These are phyloP conservation scores for Coregonus clupeaformis DNA, from an alignment of 2,113 vertebrate genomes.

Conservation along the genomic window DNA sequence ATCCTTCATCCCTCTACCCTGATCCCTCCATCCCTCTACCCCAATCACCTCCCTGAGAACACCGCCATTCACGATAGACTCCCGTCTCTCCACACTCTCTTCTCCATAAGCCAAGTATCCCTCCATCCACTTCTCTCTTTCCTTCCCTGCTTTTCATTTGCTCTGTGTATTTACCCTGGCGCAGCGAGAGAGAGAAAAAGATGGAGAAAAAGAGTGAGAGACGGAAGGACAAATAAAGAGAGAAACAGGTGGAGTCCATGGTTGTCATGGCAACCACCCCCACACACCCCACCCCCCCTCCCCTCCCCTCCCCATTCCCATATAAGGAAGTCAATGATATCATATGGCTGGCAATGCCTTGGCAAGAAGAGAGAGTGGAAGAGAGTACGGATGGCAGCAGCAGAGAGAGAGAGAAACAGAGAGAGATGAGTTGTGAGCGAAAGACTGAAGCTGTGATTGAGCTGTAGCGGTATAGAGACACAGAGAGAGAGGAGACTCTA, in stretches of 20 bases:
- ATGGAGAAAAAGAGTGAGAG: constrained; percentile 22
- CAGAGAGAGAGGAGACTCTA: constrained; percentile 13
- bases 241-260: constrained; percentile 83
- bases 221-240: background rate
- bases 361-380: constrained; percentile 30
- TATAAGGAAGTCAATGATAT: constrained; percentile 78
- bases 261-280: constrained; percentile 81
- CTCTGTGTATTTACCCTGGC: constrained; percentile 48
- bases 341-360: constrained; percentile 63
- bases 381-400: constrained; percentile 38
- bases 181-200: constrained; percentile 30
- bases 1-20: background rate
- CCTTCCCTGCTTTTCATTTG: constrained; percentile 35
- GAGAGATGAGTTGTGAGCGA: constrained; percentile 15
- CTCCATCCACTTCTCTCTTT: constrained; percentile 26
- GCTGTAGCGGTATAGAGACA: background rate
- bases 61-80: background rate
- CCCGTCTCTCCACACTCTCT: background rate
- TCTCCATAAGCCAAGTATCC: background rate
- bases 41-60: constrained; percentile 24
- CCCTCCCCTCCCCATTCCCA: constrained; percentile 49
- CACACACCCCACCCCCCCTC: no score
- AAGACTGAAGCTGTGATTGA: constrained; percentile 29
- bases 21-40: background rate
- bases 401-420: constrained; percentile 36